Percentiles rank a stretch among this genome's conserved stretches.
Evolutionary conservation across 2,113 vertebrate genomes (phyloP).

Genomic region (Aleadryas rufinucha): DNA sequence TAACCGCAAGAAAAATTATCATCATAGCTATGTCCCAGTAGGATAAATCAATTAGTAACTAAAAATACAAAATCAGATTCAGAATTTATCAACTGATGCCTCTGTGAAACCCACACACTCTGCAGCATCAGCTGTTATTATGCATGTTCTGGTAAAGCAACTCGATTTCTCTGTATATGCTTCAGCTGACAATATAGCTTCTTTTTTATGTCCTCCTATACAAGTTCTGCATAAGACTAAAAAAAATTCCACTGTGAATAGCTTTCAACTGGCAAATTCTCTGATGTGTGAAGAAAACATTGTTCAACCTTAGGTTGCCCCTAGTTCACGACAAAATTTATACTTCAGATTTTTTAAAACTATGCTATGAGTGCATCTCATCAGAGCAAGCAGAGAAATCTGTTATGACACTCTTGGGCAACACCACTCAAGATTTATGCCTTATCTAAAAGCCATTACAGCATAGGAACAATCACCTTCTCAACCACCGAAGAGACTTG

Average conservation of each 20-base stretch:
- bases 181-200: neutral
- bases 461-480: neutral
- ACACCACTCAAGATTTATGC: neutral
- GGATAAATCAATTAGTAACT: slow-evolving; percentile 9
- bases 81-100: neutral
- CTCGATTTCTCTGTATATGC: neutral
- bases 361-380: neutral
- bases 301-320: neutral
- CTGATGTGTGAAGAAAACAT: neutral
- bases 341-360: neutral
- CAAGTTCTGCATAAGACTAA: neutral
- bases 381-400: neutral
- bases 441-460: neutral
- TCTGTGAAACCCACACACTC: neutral
- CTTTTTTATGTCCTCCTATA: neutral
- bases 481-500: neutral
- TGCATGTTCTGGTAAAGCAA: neutral
- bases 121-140: neutral
- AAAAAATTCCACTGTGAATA: neutral
- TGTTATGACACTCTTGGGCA: neutral
- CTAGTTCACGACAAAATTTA: neutral
- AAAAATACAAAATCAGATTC: slow-evolving; percentile 2
- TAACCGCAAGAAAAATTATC: neutral
- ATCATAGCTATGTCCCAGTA: neutral
- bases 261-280: neutral